phyloP scores from a whole-genome alignment of 2,797 vertebrate species.

The Oryzias sinensis region DNA sequence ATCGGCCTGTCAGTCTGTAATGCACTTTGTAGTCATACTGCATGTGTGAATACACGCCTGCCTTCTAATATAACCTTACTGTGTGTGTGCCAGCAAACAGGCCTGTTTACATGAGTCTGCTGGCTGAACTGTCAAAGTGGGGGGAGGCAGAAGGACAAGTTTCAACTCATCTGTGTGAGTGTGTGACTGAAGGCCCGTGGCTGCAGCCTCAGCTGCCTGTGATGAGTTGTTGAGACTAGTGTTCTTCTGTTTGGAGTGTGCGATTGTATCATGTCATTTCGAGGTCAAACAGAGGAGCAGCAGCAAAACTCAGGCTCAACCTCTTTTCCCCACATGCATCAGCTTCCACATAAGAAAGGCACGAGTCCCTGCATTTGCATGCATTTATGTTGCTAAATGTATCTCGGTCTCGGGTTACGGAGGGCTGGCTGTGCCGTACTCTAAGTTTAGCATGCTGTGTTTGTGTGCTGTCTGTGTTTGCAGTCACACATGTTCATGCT shows the following conservation, averaged over 20 bases:
- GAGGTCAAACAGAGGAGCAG: slow-evolving; percentile 1
- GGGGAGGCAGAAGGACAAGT: slow-evolving; percentile 35
- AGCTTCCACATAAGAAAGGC: slow-evolving; percentile 13
- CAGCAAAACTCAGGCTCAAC: neutral
- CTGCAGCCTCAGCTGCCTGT: slow-evolving; percentile 29
- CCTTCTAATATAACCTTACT: slow-evolving; percentile 34
- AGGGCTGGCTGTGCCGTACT: slow-evolving; percentile 30
- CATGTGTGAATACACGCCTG: slow-evolving; percentile 44
- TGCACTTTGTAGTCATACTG: slow-evolving; percentile 12
- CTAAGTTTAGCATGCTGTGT: slow-evolving; percentile 61
- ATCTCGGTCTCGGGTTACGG: slow-evolving; percentile 46
- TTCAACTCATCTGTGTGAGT: slow-evolving; percentile 34
- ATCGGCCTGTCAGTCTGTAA: slow-evolving; percentile 28
- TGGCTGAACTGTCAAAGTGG: slow-evolving; percentile 37
- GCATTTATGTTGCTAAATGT: slow-evolving; percentile 30
- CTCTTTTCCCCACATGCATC: neutral
- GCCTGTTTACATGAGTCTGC: slow-evolving; percentile 51
- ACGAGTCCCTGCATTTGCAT: slow-evolving; percentile 7
- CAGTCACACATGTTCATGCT: slow-evolving; percentile 48
- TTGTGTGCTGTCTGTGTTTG: slow-evolving; percentile 38
- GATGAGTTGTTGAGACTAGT: neutral
- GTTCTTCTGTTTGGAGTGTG: neutral
- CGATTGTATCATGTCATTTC: neutral
- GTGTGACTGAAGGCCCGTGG: slow-evolving; percentile 11
- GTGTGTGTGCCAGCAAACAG: slow-evolving; percentile 25